Base-by-base conservation (phyloP, 2,888 invertebrate species). In the Atethmia centrago region DNA sequence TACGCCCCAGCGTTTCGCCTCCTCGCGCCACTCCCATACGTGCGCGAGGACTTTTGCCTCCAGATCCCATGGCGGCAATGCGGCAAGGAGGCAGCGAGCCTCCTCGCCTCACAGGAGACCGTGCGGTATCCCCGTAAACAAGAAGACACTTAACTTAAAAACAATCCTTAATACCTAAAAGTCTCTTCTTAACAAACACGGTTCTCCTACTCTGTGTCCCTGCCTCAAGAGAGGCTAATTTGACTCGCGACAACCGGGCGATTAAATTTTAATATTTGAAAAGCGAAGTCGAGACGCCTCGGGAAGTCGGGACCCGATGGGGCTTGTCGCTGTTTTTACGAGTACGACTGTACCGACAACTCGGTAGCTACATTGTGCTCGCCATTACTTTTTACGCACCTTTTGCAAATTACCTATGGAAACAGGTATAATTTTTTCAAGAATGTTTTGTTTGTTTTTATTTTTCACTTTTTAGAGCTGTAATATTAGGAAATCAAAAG, bases 241-340 rank as follows among this genome's bases (percentile, higher is more conserved):
- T 92, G 96, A 95, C 95, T 95, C 94, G 96, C 96, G 96, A 96
- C 96, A 96, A 95, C 95, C 94, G 90, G 90, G 92, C 96, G 96
- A 96, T 96, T 96, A 96, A 96, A 96, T 96, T 96, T 96, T 96
- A 96, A 96, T 96, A 96, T 96, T 96, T 96, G 96, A 96, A 95
- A 93, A 95, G 94, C 92, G 93, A 89, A 90, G 89, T 90, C 91
- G 92, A 93, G 94, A 92, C 88, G 89, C 90, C 85, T 74, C 83
- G 84, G 71, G 91, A 92, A 90, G 84, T 74, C 83, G 84, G 71
- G 91, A 92, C 90, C 92, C 92, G 85, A 89, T 91, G 91, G 94
- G 94, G 94, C 90, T 85, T 92, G 93, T 93, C 92, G 88, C 91
- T 92, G 91, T 91, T 90, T 93, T 92, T 82, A 82, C 71, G 81